Evolutionary conservation across 2,888 invertebrate species (phyloP), one percentile per base, ranked within the genome.

Genomic region (Icerya purchasi): DNA sequence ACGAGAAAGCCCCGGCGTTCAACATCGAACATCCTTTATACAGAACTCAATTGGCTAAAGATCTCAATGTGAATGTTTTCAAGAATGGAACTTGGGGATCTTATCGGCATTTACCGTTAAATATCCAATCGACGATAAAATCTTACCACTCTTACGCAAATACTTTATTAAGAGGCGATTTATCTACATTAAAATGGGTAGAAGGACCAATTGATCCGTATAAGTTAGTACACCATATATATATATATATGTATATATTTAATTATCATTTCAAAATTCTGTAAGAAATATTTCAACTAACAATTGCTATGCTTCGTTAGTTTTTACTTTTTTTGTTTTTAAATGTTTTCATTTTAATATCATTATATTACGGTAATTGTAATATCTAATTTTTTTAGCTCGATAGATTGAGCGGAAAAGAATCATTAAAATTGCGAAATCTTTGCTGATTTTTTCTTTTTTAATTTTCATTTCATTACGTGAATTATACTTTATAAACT

Each of bases 121-220:
- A 77, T 5, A 74, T 78, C 54, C 63, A 75, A 20, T 69, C 72
- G 5, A 70, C 71, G 0, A 72, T 76, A 0, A 68, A 72, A 2
- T 74, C 71, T 8, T 76, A 79, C 63, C 86, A 92, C 69, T 84
- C 83, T 0, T 89, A 79, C 69, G 81, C 83, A 1, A 87, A 89
- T 71, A 81, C 84, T 0, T 68, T 79, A 18, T 81, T 83, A 0
- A 78, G 84, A 58, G 94, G 94, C 56, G 94, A 97, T 69, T 74
- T 96, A 58, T 84, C 87, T 0, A 84, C 88, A 1, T 69, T 96
- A 52, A 77, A 73, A n/a, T 91, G 90, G 90, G 72, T 91, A 3
- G 82, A 92, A 71, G 85, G 85, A 1, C 74, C 57, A 3, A 19
- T 64, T 8, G 19, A 60, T 56, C 62, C 62, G 2, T n/a, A 61